Evolutionary conservation across 2,797 vertebrate species (phyloP), one percentile per base, ranked within the genome.

Genomic region (Sebastes matsubarae): DNA sequence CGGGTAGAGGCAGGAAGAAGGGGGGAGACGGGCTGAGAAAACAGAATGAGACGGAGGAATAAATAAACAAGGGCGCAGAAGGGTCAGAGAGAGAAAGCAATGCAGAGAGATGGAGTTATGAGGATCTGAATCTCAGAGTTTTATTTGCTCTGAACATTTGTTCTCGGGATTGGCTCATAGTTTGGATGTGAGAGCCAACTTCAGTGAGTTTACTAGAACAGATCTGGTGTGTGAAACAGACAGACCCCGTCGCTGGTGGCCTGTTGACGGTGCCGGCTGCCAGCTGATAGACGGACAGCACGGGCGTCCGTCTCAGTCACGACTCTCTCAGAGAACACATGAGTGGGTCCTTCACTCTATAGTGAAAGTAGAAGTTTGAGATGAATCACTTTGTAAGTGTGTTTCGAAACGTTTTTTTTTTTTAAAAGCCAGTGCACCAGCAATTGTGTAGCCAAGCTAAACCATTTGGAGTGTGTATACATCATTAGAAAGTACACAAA

Each of bases 271-370:
- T n/a, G 83, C 91, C 91, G 80, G 84, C 93, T 93, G 92, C 84
- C 85, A 72, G 55, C 72, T 59, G 92, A 83, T 30, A 93, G 91
- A 93, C 89, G 18, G 84, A 76, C 91, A 87, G 88, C 79, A 87
- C 68, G 92, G 79, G 69, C 70, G 77, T 85, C 80, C 72, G 1
- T 34, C 80, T 75, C 81, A 22, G 80, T 90, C 83, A 90, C 81
- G 75, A 89, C 87, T 83, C 75, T 61, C 70, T 52, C 74, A 27
- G 72, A 69, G 68, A 81, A 81, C 68, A 54, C 69, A 13, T 30
- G 0, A 68, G 14, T 18, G 20, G 81, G 61, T 73, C 59, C n/a
- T 32, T 10, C 8, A 9, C 55, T 52, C 22, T 20, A 22, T n/a
- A 8, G 58, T 5, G 27, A 75, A 64, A 80, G 71, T 22, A 63